These are phyloP conservation scores for Plebejus argus DNA, from an alignment of 2,888 invertebrate genomes.

Conservation along the genomic window DNA sequence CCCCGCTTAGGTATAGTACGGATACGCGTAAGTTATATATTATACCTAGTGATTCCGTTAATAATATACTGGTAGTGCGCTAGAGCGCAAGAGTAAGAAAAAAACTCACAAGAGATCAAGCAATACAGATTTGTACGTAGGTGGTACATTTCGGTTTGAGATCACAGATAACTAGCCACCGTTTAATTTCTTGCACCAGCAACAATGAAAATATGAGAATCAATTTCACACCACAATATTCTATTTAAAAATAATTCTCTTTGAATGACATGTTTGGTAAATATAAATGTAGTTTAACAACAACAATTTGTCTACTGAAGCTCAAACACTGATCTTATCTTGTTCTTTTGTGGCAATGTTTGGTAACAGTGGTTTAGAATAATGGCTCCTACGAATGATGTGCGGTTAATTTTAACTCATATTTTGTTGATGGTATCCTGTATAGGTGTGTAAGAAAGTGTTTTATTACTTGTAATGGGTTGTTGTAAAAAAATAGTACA, in stretches of 20 bases:
- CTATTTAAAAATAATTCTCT: slow-evolving; percentile 54
- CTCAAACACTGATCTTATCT: slow-evolving; percentile 72
- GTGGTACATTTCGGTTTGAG: slow-evolving; percentile 32
- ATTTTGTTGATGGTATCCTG: background rate
- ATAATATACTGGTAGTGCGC: background rate
- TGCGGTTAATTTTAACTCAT: background rate
- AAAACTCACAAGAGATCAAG: background rate
- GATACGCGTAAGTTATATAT: too few species aligned
- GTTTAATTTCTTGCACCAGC: slow-evolving; percentile 44
- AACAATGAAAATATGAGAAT: slow-evolving; percentile 50
- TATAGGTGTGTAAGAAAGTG: background rate
- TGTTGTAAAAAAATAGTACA: background rate
- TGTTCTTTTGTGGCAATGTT: slow-evolving; percentile 59
- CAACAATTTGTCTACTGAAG: slow-evolving; percentile 69
- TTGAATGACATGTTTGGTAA: slow-evolving; percentile 75
- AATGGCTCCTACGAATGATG: slow-evolving; percentile 17
- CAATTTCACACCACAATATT: slow-evolving; percentile 67
- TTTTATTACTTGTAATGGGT: background rate
- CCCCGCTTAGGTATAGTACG: too few species aligned
- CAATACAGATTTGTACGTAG: slow-evolving; percentile 19
- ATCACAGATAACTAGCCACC: slow-evolving; percentile 44
- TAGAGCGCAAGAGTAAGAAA: slow-evolving; percentile 2
- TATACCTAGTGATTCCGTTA: background rate
- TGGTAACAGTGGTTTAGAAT: slow-evolving; percentile 46
- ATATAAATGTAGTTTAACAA: slow-evolving; percentile 58